Conservation (phyloP, 2,797 vertebrate genomes). For the Rallus crepitans region DNA sequence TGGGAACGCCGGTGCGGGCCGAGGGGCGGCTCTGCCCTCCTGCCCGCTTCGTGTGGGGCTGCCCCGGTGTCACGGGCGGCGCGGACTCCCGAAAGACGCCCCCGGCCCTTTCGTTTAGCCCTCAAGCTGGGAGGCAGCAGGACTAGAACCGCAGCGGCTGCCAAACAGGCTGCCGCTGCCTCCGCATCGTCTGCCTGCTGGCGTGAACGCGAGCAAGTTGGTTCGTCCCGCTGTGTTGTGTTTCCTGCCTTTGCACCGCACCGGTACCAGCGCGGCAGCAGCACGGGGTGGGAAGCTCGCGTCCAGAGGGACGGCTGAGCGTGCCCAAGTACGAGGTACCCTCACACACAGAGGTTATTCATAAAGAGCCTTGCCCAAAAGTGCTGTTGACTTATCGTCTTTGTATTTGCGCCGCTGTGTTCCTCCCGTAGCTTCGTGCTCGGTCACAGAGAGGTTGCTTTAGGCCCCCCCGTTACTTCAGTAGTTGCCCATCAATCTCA, state of each 20-base stretch:
- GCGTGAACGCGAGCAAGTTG: background rate
- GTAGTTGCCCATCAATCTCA: background rate
- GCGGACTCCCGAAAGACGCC: background rate
- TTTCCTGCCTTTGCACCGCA: accelerated
- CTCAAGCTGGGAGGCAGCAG: background rate
- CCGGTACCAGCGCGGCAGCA: background rate
- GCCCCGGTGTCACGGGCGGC: too few species aligned
- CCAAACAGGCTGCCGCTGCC: background rate
- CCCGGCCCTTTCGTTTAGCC: too few species aligned
- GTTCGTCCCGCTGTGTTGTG: accelerated
- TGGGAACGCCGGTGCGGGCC: accelerated
- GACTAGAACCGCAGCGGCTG: accelerated
- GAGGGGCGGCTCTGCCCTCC: too few species aligned
- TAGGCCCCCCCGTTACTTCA: accelerated
- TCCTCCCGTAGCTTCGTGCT: background rate
- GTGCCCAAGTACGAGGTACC: background rate
- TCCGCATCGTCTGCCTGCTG: background rate
- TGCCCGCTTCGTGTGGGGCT: accelerated
- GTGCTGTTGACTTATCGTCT: accelerated
- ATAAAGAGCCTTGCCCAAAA: background rate
- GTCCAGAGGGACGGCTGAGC: accelerated
- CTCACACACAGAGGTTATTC: background rate
- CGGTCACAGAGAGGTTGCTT: background rate
- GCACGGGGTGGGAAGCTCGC: background rate
- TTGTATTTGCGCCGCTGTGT: accelerated